A percentile compares a stretch with the other conserved stretches of the same genome.
phyloP scores from a whole-genome alignment of 1,140 invertebrate genomes.

The Lerema accius region DNA sequence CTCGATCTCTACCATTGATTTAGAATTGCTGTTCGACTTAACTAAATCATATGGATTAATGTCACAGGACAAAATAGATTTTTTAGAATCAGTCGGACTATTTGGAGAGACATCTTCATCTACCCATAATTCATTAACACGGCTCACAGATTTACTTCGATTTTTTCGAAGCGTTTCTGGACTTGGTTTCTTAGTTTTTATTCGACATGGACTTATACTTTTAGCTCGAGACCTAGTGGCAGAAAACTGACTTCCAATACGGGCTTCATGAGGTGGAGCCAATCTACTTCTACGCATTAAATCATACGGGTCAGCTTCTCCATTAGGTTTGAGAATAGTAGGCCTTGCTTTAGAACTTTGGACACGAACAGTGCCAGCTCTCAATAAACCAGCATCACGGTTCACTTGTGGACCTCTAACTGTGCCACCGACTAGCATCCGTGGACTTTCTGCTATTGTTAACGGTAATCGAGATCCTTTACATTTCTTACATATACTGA shows the following conservation, averaged over 20 bases:
- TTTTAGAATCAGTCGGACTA: conserved; percentile 81
- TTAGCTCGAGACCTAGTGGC: conserved; percentile 82
- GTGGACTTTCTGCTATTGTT: conserved; percentile 81
- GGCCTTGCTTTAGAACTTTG: conserved; percentile 84
- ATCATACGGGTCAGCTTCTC: conserved; percentile 88
- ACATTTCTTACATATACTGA: conserved; percentile 90
- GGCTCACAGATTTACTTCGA: conserved; percentile 80
- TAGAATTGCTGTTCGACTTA: conserved; percentile 71
- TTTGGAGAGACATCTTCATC: conserved; percentile 80
- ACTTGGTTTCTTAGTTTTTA: conserved; percentile 75
- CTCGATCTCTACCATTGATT: conserved; percentile 69
- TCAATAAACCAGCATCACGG: conserved; percentile 70
- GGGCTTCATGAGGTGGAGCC: conserved; percentile 83
- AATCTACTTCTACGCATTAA: conserved; percentile 89
- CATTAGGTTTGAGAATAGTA: conserved; percentile 83
- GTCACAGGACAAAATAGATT: conserved; percentile 92
- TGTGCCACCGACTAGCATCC: conserved; percentile 83
- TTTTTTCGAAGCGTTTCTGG: conserved; percentile 70
- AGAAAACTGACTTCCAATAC: conserved; percentile 81
- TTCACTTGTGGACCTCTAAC: conserved; percentile 81
- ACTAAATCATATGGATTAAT: conserved; percentile 93
- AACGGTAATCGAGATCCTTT: conserved; percentile 88
- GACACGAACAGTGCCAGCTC: conserved; percentile 85
- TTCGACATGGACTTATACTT: conserved; percentile 84
- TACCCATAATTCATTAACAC: conserved; percentile 74